A percentile compares a stretch with the other conserved stretches of the same genome.
phyloP scores from a whole-genome alignment of 2,888 invertebrate species.

The Lasioglossum morio region DNA sequence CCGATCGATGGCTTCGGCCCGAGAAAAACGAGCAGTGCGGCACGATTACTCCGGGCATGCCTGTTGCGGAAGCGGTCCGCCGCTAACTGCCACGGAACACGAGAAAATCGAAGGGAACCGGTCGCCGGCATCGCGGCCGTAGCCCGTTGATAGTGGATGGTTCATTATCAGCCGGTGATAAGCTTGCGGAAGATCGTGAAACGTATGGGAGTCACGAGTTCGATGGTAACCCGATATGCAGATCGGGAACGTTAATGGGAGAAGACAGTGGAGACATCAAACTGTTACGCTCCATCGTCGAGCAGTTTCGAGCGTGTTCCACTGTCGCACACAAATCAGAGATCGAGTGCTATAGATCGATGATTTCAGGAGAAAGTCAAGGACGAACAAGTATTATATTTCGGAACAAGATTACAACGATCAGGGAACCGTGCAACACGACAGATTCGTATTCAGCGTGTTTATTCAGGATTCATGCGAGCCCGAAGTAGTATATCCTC shows the following conservation, averaged over 20 bases:
- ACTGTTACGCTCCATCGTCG: background rate
- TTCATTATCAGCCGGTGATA: slow-evolving; percentile 59
- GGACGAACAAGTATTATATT: background rate
- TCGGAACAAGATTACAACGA: background rate
- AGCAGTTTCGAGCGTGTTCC: background rate
- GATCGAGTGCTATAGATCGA: background rate
- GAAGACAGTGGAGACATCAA: slow-evolving; percentile 27
- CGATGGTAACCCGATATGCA: slow-evolving; percentile 52
- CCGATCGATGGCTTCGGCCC: slow-evolving; percentile 64
- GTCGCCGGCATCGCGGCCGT: slow-evolving; percentile 56
- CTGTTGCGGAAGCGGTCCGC: slow-evolving; percentile 69
- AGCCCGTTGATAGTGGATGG: slow-evolving; percentile 53
- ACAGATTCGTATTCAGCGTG: background rate
- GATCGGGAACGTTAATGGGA: slow-evolving; percentile 43
- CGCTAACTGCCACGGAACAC: slow-evolving; percentile 76
- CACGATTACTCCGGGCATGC: slow-evolving; percentile 70
- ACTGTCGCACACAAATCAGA: background rate
- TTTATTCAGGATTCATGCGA: slow-evolving; percentile 8
- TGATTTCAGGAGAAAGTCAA: background rate
- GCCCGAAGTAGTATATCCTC: background rate
- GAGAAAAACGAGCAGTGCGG: slow-evolving; percentile 70
- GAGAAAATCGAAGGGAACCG: slow-evolving; percentile 75
- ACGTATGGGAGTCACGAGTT: slow-evolving; percentile 37
- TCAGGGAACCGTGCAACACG: background rate
- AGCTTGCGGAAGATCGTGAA: slow-evolving; percentile 29